Base-by-base conservation (phyloP, 2,888 invertebrate species). In the Epiblema foenella region DNA sequence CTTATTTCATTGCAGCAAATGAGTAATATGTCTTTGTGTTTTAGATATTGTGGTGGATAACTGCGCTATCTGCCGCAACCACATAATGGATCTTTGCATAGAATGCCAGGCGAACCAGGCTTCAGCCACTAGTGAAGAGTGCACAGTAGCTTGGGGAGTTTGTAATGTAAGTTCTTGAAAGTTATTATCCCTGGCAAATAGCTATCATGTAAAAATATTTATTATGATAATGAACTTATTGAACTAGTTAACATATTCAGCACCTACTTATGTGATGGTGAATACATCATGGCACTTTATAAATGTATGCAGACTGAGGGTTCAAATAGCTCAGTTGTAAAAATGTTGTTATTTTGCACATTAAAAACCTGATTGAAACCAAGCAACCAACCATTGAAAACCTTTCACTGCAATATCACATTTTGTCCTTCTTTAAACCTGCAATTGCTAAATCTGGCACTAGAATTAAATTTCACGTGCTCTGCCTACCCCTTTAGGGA, bases 141-240 rank as follows among this genome's bases (percentile, higher is more conserved):
- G 99, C 88, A 99, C 99, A 76, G 99, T 99, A 11, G 99, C 99
- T 71, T 99, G 99, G 99, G 99, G 99, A 79, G 99, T 99, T 73
- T 99, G 99, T 87, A 99, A 99, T 95, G 98, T 98, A 95, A 93
- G 86, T 77, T 18, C 11, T 18, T n/a, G n/a, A 46, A 46, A 46
- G n/a, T n/a, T 15, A 8, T 46, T n/a, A 46, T 46, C 8, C n/a
- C 8, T 2, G 7, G 8, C 33, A 33, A 8, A 33, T 33, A 33
- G 3, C 33, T 33, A 33, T 33, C 3, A 33, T 33, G 3, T 5
- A 33, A 33, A 33, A 33, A 0, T 8, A 33, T 33, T 33, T 33
- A 8, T 33, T 8, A 33, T 1, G 1, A 33, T 33, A 29, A 11
- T 0, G 12, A 3, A 12, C 39, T 39, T 12, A 42, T 42, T 42